Evolutionary conservation across 2,797 vertebrate species (phyloP), one percentile per base, ranked within the genome.

Genomic region (Orestias chungarensis): DNA sequence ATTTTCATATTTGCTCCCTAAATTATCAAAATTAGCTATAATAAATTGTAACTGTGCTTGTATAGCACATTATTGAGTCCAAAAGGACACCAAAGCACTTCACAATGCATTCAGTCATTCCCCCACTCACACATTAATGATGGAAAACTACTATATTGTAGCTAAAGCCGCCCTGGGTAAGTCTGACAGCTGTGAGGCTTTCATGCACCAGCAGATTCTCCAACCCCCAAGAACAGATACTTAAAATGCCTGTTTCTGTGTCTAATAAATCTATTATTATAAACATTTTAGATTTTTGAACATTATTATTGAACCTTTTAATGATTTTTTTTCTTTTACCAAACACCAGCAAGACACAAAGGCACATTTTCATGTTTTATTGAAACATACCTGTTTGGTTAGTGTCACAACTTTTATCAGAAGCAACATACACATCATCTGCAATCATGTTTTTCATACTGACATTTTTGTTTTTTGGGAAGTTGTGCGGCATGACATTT

Each of bases 321-420:
- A 35, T 31, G 17, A 35, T 18, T 33, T 6, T 57, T 33, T 6
- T 33, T 38, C 38, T 61, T 23, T 7, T 38, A 61, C 12, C 57
- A 14, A 18, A 23, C 18, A 4, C 10, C 59, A 40, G 11, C 14
- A 40, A n/a, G 59, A 70, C 44, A 68, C 43, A 68, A 68, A 18
- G n/a, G 12, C 46, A 71, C 4, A 76, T 69, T 87, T 84, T 78
- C 25, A 87, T 57, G 59, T 92, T 93, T 93, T 91, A 92, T 87
- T 92, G 81, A 90, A 91, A 92, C 91, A 90, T 86, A 89, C 68
- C 85, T 86, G 79, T 85, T 80, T 84, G 78, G 68, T 78, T 71
- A 68, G 81, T 82, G 84, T 88, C 87, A 90, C 82, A 84, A 68
- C 33, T 67, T 83, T 87, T 83, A 70, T 72, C 80, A 74, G 85